Evolutionary conservation across 2,888 invertebrate genomes (phyloP), one percentile per base, ranked within the genome.

Genomic region (Cosmopolites sordidus): DNA sequence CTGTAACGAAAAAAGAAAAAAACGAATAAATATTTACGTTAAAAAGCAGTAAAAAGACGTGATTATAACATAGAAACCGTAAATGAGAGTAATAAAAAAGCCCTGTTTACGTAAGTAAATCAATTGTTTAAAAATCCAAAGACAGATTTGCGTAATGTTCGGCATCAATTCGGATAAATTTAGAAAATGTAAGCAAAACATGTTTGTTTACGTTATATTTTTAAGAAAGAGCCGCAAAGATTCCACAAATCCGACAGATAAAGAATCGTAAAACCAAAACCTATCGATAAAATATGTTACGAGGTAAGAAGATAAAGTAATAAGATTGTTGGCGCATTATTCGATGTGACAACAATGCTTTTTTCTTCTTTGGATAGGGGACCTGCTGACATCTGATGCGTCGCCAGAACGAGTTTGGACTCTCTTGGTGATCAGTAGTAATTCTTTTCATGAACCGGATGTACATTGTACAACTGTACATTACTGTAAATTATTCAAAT

Each of bases 1-100:
- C 83, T 83, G 75, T 11, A 76, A 69, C 29, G 55, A 59, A 60
- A 59, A 57, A 14, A 52, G 5, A 37, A 37, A 37, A n/a, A 37
- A 37, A 37, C n/a, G 14, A 37, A 12, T 37, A 33, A 45, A 45
- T 45, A 22, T 22, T 22, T 22, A 45, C 30, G 45, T 50, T 39
- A 40, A 41, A 17, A 33, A 43, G 39, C 52, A 42, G 33, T 47
- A 14, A 43, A 49, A 43, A 43, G 33, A 43, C 47, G 33, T 41
- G 43, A 46, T 47, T 33, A 43, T 47, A 44, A 50, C 43, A 40
- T 27, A 44, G 45, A 43, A 51, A 51, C 42, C 53, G 51, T 58
- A 51, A 58, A 58, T 51, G 22, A 18, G 44, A 41, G 59, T 44
- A 48, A 60, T 60, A 60, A 60, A 60, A 59, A 59, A 54, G 39